These are phyloP conservation scores for Polydrusus tereticollis DNA, from an alignment of 2,888 invertebrate species.

Conservation along the genomic window DNA sequence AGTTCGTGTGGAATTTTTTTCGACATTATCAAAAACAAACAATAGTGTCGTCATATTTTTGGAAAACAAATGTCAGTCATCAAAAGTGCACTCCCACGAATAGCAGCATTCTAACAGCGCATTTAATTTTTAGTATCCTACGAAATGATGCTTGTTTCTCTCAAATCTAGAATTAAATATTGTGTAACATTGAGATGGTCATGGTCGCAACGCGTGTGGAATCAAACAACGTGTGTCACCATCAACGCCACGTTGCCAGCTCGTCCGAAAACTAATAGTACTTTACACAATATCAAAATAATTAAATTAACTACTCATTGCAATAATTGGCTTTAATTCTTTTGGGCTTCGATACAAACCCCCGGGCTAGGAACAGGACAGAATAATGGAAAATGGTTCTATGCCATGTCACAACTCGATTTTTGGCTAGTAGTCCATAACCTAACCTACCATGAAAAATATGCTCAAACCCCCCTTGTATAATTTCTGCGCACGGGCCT, in stretches of 20 bases:
- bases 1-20: neutral
- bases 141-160: constrained; percentile 54
- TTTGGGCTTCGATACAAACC: no score
- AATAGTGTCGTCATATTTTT: neutral
- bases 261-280: no score
- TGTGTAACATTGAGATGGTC: constrained; percentile 63
- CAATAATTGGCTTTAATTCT: no score
- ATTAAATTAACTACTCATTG: no score
- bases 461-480: no score
- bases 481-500: no score
- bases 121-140: constrained; percentile 29
- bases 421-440: no score
- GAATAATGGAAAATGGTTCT: no score
- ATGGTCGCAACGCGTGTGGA: constrained; percentile 61
- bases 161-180: constrained; percentile 61
- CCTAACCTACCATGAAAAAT: no score
- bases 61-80: constrained; percentile 10
- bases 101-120: constrained; percentile 23
- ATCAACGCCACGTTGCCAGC: constrained; percentile 32
- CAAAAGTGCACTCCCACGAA: constrained; percentile 24
- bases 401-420: no score
- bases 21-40: neutral
- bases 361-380: no score
- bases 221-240: constrained; percentile 34
- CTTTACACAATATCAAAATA: no score